phyloP scores from a whole-genome alignment of 2,113 vertebrate genomes.

The Zeus faber region DNA sequence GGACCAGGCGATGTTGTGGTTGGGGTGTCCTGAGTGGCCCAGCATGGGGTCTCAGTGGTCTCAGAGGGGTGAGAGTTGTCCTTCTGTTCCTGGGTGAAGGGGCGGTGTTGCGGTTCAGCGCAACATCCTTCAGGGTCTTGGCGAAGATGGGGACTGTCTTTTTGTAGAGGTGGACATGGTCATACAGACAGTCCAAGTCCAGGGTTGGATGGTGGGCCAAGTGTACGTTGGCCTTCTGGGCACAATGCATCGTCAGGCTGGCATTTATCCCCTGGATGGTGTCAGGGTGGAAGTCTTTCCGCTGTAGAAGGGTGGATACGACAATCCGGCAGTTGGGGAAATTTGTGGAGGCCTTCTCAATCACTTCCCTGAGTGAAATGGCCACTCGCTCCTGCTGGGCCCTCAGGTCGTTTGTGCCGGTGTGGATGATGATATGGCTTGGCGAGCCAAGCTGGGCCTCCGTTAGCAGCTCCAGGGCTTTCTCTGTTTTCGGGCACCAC shows the following conservation, averaged over 20 bases:
- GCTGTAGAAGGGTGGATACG: slow-evolving; percentile 8
- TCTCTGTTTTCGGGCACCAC: slow-evolving; percentile 19
- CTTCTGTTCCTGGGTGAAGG: not conserved
- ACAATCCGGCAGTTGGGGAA: slow-evolving; percentile 13
- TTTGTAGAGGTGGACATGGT: slow-evolving; percentile 12
- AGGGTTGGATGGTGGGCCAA: slow-evolving; percentile 15
- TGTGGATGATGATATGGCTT: slow-evolving; percentile 18
- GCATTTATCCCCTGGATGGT: slow-evolving; percentile 15
- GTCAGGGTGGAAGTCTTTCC: slow-evolving; percentile 8
- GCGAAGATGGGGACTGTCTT: slow-evolving; percentile 13
- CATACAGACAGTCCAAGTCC: slow-evolving; percentile 6
- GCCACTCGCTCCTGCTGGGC: slow-evolving; percentile 10
- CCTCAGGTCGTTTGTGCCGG: slow-evolving; percentile 15
- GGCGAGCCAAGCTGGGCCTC: not conserved
- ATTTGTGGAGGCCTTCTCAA: slow-evolving; percentile 4
- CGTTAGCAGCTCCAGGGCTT: not conserved
- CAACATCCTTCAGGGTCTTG: slow-evolving; percentile 14
- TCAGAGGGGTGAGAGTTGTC: not conserved
- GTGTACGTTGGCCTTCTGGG: slow-evolving; percentile 12
- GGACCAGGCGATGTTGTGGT: not conserved
- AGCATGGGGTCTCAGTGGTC: not conserved
- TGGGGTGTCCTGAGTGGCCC: not conserved
- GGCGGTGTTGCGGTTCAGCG: slow-evolving; percentile 5
- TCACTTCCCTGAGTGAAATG: slow-evolving; percentile 2
- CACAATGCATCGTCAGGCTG: not conserved